Conservation (phyloP, 2,113 vertebrate species). For the Otis tarda region DNA sequence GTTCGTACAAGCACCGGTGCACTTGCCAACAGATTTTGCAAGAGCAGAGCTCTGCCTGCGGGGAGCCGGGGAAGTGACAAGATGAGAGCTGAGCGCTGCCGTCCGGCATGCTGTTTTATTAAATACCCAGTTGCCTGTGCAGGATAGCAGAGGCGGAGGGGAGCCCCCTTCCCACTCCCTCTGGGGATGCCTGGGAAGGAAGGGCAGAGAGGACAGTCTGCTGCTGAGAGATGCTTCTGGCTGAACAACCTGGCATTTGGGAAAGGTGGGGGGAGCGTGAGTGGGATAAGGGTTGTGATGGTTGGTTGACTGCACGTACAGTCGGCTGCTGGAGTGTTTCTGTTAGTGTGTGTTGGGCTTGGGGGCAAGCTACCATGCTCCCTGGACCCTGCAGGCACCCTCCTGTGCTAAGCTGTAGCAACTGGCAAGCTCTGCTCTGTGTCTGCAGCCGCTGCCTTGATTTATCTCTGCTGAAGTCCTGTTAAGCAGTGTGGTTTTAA, state of each 20-base stretch:
- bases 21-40: background rate
- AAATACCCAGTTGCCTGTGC: background rate
- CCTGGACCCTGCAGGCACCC: background rate
- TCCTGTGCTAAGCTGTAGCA: background rate
- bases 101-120: rapidly evolving
- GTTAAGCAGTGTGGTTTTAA: rapidly evolving
- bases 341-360: rapidly evolving
- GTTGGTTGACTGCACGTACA: rapidly evolving
- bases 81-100: background rate
- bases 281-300: rapidly evolving
- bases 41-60: background rate
- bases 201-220: background rate
- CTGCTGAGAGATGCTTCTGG: background rate
- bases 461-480: background rate
- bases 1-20: rapidly evolving
- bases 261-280: background rate
- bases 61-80: background rate
- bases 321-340: background rate
- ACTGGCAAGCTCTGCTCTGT: background rate
- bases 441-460: background rate
- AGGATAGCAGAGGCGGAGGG: rapidly evolving
- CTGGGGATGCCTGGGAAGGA: background rate
- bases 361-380: rapidly evolving
- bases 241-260: rapidly evolving
- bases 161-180: rapidly evolving